Evolutionary conservation across 2,888 invertebrate species (phyloP), one percentile per base, ranked within the genome.

Genomic region (Cerastis rubricosa): DNA sequence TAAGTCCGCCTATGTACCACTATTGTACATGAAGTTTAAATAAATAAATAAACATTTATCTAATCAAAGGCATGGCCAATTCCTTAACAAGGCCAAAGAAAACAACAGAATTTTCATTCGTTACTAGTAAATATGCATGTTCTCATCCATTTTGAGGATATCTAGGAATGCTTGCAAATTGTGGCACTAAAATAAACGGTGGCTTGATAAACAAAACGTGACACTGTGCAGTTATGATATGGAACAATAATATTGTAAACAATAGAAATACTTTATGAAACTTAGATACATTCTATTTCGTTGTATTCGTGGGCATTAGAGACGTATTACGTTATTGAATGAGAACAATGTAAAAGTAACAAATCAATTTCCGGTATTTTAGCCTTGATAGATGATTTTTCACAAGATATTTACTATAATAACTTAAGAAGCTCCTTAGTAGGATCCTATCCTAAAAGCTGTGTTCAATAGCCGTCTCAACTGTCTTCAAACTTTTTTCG

Each of bases 281-380:
- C 29, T 17, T 29, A 35, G 35, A 3, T 35, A 51, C 6, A 63
- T 63, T 76, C 35, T 47, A 2, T 57, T 76, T 78, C 17, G 17
- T 25, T 63, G 47, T 43, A 47, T 78, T 35, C 12, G 40, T 61
- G 51, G 78, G 12, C 25, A 35, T 78, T 22, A 54, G 47, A 51
- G 9, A 45, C 1, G 29, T 5, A 40, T 51, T n/a, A n/a, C 6
- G 40, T 68, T 49, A 40, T 70, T 63, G 43, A 22, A 51, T 45
- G 4, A 19, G 35, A 25, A 11, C 4, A 47, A 25, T 25, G 35
- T 73, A 35, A 54, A 51, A 47, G 14, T 7, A 49, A 22, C 25
- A 47, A 17, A 73, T 71, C 14, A 1, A 22, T 40, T 25, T 49
- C 12, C 0, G 9, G 19, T 25, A 22, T 47, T 70, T 43, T 22